phyloP scores from a whole-genome alignment of 2,113 vertebrate genomes.

The Paracanthobrama guichenoti region DNA sequence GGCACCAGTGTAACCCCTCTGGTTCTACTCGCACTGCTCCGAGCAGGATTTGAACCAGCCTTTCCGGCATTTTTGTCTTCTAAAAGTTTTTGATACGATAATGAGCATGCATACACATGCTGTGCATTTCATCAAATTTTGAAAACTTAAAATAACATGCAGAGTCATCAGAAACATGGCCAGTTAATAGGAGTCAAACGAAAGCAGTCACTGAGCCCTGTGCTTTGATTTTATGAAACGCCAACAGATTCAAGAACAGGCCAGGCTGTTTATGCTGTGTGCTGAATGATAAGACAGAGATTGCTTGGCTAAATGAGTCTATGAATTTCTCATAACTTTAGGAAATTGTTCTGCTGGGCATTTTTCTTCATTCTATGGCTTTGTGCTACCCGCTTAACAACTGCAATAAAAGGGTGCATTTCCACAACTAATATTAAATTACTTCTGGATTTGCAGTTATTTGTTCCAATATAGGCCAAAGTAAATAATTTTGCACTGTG shows the following conservation, averaged over 20 bases:
- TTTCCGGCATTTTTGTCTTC: not conserved
- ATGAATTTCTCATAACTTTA: constrained; percentile 34
- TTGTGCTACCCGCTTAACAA: constrained; percentile 36
- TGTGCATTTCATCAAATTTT: too few relatives aligned
- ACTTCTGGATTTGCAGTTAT: constrained; percentile 45
- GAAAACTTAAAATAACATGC: not conserved
- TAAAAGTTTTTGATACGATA: not conserved
- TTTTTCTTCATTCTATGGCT: constrained; percentile 38
- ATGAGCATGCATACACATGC: not conserved
- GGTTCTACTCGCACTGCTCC: too few relatives aligned
- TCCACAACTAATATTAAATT: constrained; percentile 41
- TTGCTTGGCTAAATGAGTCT: constrained; percentile 43
- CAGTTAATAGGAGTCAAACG: not conserved
- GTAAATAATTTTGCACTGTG: not conserved
- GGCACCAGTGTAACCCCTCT: too few relatives aligned
- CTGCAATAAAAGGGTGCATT: constrained; percentile 50
- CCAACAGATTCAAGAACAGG: constrained; percentile 28
- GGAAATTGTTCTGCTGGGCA: constrained; percentile 33
- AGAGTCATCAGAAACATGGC: not conserved
- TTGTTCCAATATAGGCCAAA: constrained; percentile 7
- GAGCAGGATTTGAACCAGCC: too few relatives aligned
- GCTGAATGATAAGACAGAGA: constrained; percentile 38
- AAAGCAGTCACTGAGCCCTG: not conserved
- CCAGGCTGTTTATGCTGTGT: constrained; percentile 32
- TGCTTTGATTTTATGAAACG: constrained; percentile 17